Base-by-base conservation (phyloP, 1,140 invertebrate genomes). In the Archivesica marissinica region DNA sequence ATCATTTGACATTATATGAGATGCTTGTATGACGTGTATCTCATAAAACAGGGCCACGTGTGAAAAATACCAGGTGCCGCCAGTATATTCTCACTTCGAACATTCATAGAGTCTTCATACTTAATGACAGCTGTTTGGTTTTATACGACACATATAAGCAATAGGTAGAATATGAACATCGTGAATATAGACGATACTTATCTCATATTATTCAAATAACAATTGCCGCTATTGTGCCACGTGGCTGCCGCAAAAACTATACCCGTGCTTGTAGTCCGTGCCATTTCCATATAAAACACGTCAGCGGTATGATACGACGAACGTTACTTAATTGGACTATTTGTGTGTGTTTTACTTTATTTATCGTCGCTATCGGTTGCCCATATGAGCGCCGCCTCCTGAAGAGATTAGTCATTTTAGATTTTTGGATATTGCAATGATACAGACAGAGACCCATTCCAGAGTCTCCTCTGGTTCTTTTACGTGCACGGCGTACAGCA, bases 31-130 rank as follows among this genome's bases (percentile, higher is more conserved):
- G 13, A 33, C 30, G 25, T 64, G 33, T 64, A 3, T 35, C 59
- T 64, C 30, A 35, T 35, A 64, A 64, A 64, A 25, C 33, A 6
- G 13, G 38, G 25, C 11, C 59, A 64, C 25, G 30, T 64, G 59
- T 64, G 33, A 64, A 25, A n/a, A n/a, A n/a, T n/a, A n/a, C n/a
- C n/a, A n/a, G n/a, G n/a, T n/a, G n/a, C n/a, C n/a, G n/a, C n/a
- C n/a, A n/a, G n/a, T n/a, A n/a, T n/a, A n/a, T n/a, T n/a, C n/a
- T n/a, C n/a, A n/a, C n/a, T n/a, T n/a, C n/a, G n/a, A n/a, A n/a
- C n/a, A 64, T 64, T 64, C 59, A 25, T 35, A 35, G 59, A 64
- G 59, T 64, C 23, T 64, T 64, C 38, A 64, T 64, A 64, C 38
- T 64, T 64, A 35, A 64, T 64, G 11, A 35, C 59, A 15, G 15